phyloP scores from a whole-genome alignment of 2,888 invertebrate genomes.

The Pegoplata infirma region DNA sequence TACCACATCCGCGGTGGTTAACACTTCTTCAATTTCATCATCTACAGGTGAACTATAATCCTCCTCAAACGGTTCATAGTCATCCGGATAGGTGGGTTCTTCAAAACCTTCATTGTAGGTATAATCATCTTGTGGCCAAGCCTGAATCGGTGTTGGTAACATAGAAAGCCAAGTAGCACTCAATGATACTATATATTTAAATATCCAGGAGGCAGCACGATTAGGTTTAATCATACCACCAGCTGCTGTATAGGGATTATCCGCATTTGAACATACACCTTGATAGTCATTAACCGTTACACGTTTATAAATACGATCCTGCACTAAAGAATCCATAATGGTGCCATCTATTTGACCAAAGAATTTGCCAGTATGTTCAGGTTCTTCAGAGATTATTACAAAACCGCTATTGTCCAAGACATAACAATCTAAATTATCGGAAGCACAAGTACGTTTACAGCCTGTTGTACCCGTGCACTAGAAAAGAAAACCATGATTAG shows the following conservation, averaged over 20 bases:
- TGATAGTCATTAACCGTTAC: constrained; percentile 93
- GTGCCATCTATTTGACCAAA: constrained; percentile 97
- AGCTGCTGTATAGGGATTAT: constrained; percentile 79
- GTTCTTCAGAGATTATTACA: constrained; percentile 92
- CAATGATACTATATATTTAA: constrained; percentile 74
- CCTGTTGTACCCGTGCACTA: constrained; percentile 83
- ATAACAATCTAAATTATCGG: constrained; percentile 93
- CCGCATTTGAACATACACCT: constrained; percentile 87
- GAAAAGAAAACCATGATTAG: constrained; percentile 64
- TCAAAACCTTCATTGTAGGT: constrained; percentile 75
- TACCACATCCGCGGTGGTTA: constrained; percentile 77
- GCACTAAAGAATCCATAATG: constrained; percentile 94
- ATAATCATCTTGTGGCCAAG: constrained; percentile 77
- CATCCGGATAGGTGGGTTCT: constrained; percentile 75
- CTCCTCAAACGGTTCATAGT: constrained; percentile 75
- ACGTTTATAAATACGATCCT: constrained; percentile 93
- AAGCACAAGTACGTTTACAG: constrained; percentile 91
- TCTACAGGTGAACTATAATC: constrained; percentile 75
- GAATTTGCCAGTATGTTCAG: constrained; percentile 92
- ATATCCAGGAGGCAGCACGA: constrained; percentile 72
- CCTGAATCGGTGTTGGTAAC: constrained; percentile 72
- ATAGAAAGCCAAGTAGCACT: constrained; percentile 75
- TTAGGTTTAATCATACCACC: constrained; percentile 71
- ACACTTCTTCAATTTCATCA: constrained; percentile 75
- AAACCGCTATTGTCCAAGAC: constrained; percentile 97